Evolutionary conservation across 2,888 invertebrate genomes (phyloP).

Genomic region (Tipula vernalis): DNA sequence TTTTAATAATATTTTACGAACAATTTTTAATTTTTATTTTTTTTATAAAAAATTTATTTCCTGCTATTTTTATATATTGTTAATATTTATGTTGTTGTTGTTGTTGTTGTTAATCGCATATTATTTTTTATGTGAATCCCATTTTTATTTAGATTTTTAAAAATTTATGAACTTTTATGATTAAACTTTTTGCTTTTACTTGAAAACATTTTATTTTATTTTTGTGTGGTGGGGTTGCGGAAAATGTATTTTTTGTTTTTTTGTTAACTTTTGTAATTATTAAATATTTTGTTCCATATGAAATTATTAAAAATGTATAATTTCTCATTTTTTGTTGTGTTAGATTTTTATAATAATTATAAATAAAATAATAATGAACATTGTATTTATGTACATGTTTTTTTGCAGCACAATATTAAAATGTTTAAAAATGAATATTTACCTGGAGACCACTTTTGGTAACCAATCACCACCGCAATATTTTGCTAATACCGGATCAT

Average conservation of each 20-base stretch:
- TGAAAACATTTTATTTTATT: neutral
- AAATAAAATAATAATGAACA: neutral
- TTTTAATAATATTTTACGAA: neutral
- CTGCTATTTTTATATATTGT: neutral
- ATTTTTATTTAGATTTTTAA: neutral
- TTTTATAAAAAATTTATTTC: neutral
- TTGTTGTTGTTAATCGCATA: neutral
- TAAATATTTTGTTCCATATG: neutral
- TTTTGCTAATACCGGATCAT: constrained; percentile 71
- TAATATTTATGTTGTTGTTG: neutral
- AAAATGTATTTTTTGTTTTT: neutral
- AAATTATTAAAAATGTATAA: neutral
- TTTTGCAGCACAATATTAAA: neutral
- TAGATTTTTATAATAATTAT: neutral
- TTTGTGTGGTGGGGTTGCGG: neutral
- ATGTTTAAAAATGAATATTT: constrained; percentile 19
- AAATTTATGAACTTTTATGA: neutral
- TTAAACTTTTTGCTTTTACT: neutral
- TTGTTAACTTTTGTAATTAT: neutral
- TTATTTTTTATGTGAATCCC: neutral
- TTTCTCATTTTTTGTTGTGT: neutral
- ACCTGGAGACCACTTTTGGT: constrained; percentile 60
- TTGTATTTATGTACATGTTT: neutral
- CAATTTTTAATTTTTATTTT: neutral
- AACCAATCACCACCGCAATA: constrained; percentile 83